A percentile compares a stretch with the other conserved stretches of the same genome.
Conservation (phyloP, 2,797 vertebrate genomes). For the Phoxinus dragarum region DNA sequence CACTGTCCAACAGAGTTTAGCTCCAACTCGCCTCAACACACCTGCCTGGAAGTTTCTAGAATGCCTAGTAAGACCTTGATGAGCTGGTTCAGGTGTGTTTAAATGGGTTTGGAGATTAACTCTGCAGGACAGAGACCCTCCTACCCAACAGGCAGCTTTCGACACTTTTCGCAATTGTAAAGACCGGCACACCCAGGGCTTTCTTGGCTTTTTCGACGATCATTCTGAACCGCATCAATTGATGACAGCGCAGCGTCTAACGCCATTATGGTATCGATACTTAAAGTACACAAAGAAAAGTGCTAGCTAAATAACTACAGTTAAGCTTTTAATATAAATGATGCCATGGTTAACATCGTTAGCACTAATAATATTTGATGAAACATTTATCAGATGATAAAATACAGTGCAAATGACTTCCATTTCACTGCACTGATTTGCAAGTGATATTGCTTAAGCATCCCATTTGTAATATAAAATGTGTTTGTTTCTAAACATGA, state of each 20-base stretch:
- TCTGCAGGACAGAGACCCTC: no score
- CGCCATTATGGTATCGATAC: not conserved
- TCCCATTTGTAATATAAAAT: slow-evolving; percentile 28
- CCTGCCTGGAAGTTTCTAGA: no score
- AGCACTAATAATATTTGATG: not conserved
- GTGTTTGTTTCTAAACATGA: slow-evolving; percentile 11
- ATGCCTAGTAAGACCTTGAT: no score
- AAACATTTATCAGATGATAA: slow-evolving; percentile 16
- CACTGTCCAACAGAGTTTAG: no score
- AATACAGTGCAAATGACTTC: slow-evolving; percentile 21
- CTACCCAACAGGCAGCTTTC: not conserved
- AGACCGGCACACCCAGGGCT: no score
- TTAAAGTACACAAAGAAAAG: not conserved
- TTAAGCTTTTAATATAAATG: not conserved
- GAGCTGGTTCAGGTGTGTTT: no score
- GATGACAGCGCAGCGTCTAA: not conserved
- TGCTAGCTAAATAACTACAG: not conserved
- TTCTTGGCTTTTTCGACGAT: no score
- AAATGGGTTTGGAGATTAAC: no score
- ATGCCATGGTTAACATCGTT: not conserved
- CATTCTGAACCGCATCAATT: no score
- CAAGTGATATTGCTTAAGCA: slow-evolving; percentile 16
- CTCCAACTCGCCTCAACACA: no score
- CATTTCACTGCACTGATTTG: slow-evolving; percentile 25
- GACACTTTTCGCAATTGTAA: not conserved